A percentile compares a stretch with the other conserved stretches of the same genome.
phyloP scores from a whole-genome alignment of 2,797 vertebrate genomes.

The Masticophis lateralis region DNA sequence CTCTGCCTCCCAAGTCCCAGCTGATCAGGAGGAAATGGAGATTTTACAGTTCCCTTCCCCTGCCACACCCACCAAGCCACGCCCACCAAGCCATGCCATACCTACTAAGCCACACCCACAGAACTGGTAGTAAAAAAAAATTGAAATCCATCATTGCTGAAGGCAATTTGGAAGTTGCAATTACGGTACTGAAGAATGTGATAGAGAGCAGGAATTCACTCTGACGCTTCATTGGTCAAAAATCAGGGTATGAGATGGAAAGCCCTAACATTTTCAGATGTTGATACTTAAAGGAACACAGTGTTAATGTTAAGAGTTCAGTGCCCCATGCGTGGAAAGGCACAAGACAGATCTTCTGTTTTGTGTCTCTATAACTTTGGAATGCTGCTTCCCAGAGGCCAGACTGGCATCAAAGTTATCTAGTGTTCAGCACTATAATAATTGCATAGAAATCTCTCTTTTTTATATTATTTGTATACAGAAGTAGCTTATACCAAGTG shows the following conservation, averaged over 20 bases:
- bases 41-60: too few species aligned
- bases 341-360: not conserved
- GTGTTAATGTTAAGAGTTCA: not conserved
- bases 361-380: not conserved
- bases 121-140: too few species aligned
- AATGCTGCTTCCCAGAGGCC: not conserved
- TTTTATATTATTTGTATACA: not conserved
- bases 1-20: too few species aligned
- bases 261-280: not conserved
- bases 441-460: not conserved
- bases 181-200: not conserved
- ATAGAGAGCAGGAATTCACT: not conserved
- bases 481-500: not conserved
- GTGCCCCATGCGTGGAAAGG: not conserved
- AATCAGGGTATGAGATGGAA: not conserved
- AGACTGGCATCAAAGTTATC: not conserved
- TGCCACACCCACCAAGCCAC: too few species aligned
- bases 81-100: too few species aligned
- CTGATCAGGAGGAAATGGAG: too few species aligned
- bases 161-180: not conserved
- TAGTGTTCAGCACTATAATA: not conserved
- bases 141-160: not conserved
- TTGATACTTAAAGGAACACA: not conserved
- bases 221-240: not conserved
- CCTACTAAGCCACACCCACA: too few species aligned